Base-by-base conservation (phyloP, 1,140 invertebrate species). In the Phenacoccus solenopsis region DNA sequence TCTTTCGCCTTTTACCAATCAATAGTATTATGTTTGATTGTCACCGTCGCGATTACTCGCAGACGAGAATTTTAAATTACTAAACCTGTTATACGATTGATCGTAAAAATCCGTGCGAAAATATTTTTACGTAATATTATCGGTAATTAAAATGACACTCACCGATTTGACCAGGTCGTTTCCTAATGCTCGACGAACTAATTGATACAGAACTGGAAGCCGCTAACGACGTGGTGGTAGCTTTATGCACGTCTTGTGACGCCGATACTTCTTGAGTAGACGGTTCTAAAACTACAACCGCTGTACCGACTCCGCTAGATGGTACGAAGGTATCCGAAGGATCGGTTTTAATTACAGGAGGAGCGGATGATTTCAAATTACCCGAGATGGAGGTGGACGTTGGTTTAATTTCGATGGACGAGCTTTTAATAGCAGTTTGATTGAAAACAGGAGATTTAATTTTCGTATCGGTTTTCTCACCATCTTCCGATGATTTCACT, bases 291-390 rank as follows among this genome's bases (percentile, higher is more conserved):
- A 73, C 59, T 1, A 73, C 70, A 10, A 70, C 74, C 20, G 73
- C 72, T 71, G 69, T 69, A 49, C 71, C 74, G 1, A 72, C 69
- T 30, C 72, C 2, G 79, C 83, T 7, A 80, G 80, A 24, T 77
- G 78, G 20, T 78, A 74, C 27, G 67, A 25, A 59, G 75, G 76
- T 49, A 77, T 74, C 7, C 77, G 78, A 57, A 74, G 73, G 59
- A 76, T 77, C 16, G 72, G 73, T 49, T 79, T 75, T 27, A 74
- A 72, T 69, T 81, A 80, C 16, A 77, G 28, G 7, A 49, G 38
- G 38, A 10, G 38, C 38, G 13, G 38, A 49, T 49, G 38, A 49
- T 49, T 49, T 49, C 16, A 49, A 49, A 16, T 49, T 49, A n/a
- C n/a, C n/a, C 77, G 76, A 68, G 76, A 75, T 24, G 73, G 68